Evolutionary conservation across 2,888 invertebrate genomes (phyloP).

Genomic region (Chrysina gloriosa): DNA sequence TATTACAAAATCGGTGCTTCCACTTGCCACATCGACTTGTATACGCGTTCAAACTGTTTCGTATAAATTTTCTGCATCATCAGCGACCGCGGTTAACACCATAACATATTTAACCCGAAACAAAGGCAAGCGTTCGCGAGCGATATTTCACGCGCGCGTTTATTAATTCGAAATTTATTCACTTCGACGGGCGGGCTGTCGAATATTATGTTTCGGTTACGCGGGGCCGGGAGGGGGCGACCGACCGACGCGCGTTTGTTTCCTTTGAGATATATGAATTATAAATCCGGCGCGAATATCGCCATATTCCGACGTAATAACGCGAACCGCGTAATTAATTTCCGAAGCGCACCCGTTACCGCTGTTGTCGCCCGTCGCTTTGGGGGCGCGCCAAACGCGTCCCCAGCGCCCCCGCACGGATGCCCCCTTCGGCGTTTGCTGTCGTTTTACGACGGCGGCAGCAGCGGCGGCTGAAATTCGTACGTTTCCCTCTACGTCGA

Average conservation of each 20-base stretch:
- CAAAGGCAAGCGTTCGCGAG: neutral
- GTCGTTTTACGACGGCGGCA: neutral
- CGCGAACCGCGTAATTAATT: constrained; percentile 26
- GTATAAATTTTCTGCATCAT: no score
- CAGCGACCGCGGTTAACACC: neutral
- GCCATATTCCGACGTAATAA: constrained; percentile 18
- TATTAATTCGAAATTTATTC: neutral
- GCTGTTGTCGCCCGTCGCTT: neutral
- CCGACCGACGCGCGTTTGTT: neutral
- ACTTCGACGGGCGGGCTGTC: neutral
- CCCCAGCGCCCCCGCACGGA: neutral
- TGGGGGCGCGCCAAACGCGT: neutral
- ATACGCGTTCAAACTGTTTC: no score
- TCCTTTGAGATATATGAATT: constrained; percentile 36
- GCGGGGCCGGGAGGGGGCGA: no score
- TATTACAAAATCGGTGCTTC: no score
- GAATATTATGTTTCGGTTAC: constrained; percentile 7
- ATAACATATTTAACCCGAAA: neutral
- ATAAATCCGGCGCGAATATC: constrained; percentile 28
- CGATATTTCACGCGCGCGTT: neutral
- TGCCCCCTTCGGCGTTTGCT: neutral
- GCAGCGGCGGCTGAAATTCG: neutral
- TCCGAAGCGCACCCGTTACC: constrained; percentile 17
- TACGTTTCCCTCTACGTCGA: neutral
- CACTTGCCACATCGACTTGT: no score